A percentile compares a stretch with the other conserved stretches of the same genome.
These are phyloP conservation scores for Chrysochloris asiatica DNA, from an alignment of 2,113 vertebrate species.

Conservation along the genomic window DNA sequence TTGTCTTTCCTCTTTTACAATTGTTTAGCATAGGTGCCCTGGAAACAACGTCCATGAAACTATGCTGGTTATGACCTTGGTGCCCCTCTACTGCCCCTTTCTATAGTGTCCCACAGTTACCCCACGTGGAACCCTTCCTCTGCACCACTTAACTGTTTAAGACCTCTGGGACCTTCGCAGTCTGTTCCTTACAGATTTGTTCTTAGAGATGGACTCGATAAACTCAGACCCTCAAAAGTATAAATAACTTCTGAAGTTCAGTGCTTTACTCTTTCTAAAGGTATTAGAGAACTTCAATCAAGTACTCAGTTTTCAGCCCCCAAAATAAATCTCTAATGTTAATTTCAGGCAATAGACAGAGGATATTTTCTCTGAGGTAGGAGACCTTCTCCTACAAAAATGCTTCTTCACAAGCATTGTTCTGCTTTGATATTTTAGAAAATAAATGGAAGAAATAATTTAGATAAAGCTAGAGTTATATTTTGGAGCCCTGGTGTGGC, in stretches of 20 bases:
- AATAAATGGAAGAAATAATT: conserved; percentile 31
- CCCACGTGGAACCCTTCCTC: background rate
- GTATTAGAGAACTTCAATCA: conserved; percentile 7
- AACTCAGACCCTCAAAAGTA: background rate
- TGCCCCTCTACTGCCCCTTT: background rate
- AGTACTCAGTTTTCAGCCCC: conserved; percentile 7
- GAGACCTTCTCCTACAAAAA: conserved; percentile 22
- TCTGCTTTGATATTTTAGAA: conserved; percentile 50
- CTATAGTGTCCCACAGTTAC: background rate
- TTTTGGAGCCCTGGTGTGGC: no score
- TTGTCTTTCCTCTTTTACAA: background rate
- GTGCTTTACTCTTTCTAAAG: conserved; percentile 28
- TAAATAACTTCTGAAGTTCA: background rate
- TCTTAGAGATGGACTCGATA: background rate
- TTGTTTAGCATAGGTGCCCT: background rate
- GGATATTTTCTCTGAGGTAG: conserved; percentile 7
- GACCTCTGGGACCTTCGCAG: background rate
- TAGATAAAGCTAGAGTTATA: conserved; percentile 1
- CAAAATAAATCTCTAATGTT: conserved; percentile 51
- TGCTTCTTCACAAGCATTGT: background rate
- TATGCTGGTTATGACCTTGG: background rate
- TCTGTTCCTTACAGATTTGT: background rate
- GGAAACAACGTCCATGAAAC: background rate
- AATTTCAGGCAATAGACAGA: background rate
- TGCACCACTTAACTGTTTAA: background rate